Evolutionary conservation across 2,888 invertebrate species (phyloP), one percentile per base, ranked within the genome.

Genomic region (Azorinus chamasolen): DNA sequence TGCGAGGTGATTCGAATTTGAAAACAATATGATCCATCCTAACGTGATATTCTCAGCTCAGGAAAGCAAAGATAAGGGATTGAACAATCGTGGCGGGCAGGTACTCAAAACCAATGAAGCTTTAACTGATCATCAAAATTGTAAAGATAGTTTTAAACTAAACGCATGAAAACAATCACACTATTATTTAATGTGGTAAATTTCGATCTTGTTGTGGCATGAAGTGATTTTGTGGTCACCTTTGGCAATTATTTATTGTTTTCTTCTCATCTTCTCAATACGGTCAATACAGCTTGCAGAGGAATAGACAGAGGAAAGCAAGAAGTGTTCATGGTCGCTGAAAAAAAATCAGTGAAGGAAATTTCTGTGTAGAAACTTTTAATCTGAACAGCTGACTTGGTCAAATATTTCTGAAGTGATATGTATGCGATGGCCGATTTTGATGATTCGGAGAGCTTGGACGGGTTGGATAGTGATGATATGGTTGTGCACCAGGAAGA

Each of bases 91-190:
- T 32, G 32, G 32, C 10, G 32, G 32, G 32, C 72, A 80, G 75
- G 72, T 79, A 57, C 79, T 72, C 69, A 69, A 64, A 24, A 61
- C 53, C 71, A 75, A 61, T 80, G 68, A 78, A 71, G 72, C 68
- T 65, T n/a, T 37, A 62, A 46, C 58, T 46, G 72, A 78, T 69
- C 64, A 57, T 39, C 64, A 72, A 68, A 68, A 78, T 78, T 73
- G 72, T 72, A 48, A 68, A 68, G 72, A 65, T 65, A 71, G 71
- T 76, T 78, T 78, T 69, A 72, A 72, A 64, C 72, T 59, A 64
- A 78, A 64, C 61, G 61, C 68, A 59, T 61, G 72, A 78, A 78
- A 73, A 78, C 78, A 78, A 78, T 78, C 32, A 69, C 64, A n/a
- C 64, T 63, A 68, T 64, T 78, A 69, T 72, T 73, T 48, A 54